These are phyloP conservation scores for Congeria kusceri DNA, from an alignment of 2,888 invertebrate genomes.

Conservation along the genomic window DNA sequence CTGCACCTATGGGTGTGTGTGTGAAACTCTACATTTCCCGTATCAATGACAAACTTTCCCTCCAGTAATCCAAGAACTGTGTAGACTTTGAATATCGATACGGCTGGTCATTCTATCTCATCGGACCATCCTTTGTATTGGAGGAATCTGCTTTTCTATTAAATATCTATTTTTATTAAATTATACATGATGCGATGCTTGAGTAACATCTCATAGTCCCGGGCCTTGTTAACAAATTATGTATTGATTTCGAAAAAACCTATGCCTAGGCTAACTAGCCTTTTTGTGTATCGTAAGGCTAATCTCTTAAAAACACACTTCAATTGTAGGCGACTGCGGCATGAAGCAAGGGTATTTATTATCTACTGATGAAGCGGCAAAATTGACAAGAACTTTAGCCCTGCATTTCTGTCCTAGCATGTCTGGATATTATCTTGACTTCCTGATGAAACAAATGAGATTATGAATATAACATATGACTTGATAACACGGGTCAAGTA, in stretches of 20 bases:
- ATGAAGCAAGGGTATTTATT: no score
- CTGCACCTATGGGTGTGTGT: constrained; percentile 74
- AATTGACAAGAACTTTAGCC: no score
- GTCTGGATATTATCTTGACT: no score
- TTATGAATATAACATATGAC: no score
- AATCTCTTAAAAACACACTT: no score
- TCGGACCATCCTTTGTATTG: constrained; percentile 75
- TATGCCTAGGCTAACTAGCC: no score
- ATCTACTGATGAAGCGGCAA: no score
- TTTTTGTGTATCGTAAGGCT: no score
- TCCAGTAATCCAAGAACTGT: constrained; percentile 61
- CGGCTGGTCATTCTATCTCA: constrained; percentile 79
- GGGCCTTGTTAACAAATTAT: constrained; percentile 61
- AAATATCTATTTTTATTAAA: constrained; percentile 76
- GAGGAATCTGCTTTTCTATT: constrained; percentile 76
- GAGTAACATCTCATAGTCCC: constrained; percentile 59
- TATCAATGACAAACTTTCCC: constrained; percentile 77
- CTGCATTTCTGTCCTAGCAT: no score
- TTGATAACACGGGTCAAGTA: no score
- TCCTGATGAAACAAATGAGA: no score
- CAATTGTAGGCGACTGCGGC: no score
- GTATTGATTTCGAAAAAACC: constrained; percentile 24
- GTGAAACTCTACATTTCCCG: constrained; percentile 77
- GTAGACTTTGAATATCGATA: constrained; percentile 71
- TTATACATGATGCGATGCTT: constrained; percentile 68